These are phyloP conservation scores for Lamprologus ornatipinnis DNA, from an alignment of 2,113 vertebrate species.

Conservation along the genomic window DNA sequence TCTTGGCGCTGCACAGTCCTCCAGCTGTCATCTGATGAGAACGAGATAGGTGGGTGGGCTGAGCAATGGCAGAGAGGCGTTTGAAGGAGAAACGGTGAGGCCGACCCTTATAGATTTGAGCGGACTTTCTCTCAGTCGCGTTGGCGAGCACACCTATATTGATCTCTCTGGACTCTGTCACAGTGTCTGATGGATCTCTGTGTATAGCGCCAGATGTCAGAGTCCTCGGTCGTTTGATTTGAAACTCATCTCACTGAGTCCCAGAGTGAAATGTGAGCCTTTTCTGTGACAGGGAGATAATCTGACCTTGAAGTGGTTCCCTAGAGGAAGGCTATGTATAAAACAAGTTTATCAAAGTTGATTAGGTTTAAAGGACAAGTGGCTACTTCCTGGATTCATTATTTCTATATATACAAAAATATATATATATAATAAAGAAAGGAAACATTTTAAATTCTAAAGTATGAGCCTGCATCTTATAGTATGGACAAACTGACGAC, in stretches of 20 bases:
- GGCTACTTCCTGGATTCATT: background rate
- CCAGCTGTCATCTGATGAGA: conserved; percentile 42
- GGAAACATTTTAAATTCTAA: background rate
- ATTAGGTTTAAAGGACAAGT: background rate
- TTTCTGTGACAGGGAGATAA: background rate
- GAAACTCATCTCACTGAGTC: conserved; percentile 13
- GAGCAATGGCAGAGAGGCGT: conserved; percentile 9
- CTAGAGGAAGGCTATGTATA: background rate
- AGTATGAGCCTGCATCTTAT: background rate
- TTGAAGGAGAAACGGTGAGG: conserved; percentile 39
- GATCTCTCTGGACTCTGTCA: conserved; percentile 46
- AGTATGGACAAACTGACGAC: background rate
- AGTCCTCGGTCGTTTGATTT: conserved; percentile 23
- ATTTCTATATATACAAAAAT: background rate
- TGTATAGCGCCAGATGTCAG: conserved; percentile 26
- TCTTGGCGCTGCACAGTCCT: conserved; percentile 12
- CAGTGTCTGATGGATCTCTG: conserved; percentile 19
- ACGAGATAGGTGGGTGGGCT: conserved; percentile 6
- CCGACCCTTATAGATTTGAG: background rate
- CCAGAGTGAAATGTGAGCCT: background rate
- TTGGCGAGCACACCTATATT: conserved; percentile 20
- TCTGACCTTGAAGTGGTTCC: conserved; percentile 8
- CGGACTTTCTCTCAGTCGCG: conserved; percentile 12
- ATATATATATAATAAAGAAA: accelerated
- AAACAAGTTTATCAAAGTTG: background rate